These are phyloP conservation scores for Schrankia costaestrigalis DNA, from an alignment of 2,888 invertebrate genomes.

Conservation along the genomic window DNA sequence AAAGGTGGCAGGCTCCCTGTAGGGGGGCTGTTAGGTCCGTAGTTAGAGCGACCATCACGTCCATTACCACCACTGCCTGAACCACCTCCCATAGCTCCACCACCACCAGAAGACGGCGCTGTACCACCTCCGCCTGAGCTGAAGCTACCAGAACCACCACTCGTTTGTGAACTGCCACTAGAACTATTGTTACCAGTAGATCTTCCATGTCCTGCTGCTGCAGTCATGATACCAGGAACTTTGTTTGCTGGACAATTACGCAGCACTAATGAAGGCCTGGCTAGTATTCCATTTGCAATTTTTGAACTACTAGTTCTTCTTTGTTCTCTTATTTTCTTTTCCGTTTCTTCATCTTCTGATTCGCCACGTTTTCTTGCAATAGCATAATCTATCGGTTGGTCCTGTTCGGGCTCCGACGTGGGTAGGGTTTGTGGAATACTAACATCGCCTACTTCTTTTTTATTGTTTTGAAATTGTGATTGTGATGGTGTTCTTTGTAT, in stretches of 20 bases:
- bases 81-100: constrained; percentile 83
- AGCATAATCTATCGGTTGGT: constrained; percentile 94
- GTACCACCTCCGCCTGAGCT: constrained; percentile 79
- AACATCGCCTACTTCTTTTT: constrained; percentile 73
- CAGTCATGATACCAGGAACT: constrained; percentile 84
- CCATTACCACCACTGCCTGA: constrained; percentile 90
- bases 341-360: constrained; percentile 84
- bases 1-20: constrained; percentile 94
- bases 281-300: constrained; percentile 80
- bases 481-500: constrained; percentile 89
- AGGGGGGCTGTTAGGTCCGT: constrained; percentile 93
- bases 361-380: constrained; percentile 90
- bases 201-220: constrained; percentile 90
- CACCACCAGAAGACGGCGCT: constrained; percentile 81
- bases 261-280: constrained; percentile 76
- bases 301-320: constrained; percentile 85
- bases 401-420: constrained; percentile 85
- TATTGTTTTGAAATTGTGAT: constrained; percentile 69
- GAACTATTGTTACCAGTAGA: constrained; percentile 81
- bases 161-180: constrained; percentile 75
- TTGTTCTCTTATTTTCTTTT: constrained; percentile 84
- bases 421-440: constrained; percentile 75
- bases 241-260: constrained; percentile 80
- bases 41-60: constrained; percentile 90
- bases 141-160: constrained; percentile 72